Conservation (phyloP, 2,797 vertebrate genomes). For the Cichlasoma orientale region DNA sequence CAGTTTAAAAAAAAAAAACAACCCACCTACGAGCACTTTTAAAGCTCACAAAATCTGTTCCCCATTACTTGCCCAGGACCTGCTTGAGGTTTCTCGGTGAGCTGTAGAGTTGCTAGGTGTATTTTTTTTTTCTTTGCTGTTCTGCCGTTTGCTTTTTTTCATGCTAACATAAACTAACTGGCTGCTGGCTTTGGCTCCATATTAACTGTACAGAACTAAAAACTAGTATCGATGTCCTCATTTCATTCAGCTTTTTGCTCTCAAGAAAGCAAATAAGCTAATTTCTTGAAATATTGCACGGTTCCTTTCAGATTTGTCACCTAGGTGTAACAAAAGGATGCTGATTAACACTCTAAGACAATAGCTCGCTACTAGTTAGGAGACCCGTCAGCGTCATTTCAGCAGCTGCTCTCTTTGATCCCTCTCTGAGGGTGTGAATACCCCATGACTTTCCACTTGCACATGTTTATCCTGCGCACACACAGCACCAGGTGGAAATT, state of each 20-base stretch:
- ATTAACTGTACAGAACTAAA: neutral
- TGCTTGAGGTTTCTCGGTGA: neutral
- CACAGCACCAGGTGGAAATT: slow-evolving; percentile 57
- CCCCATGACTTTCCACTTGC: slow-evolving; percentile 33
- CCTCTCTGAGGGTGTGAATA: slow-evolving; percentile 5
- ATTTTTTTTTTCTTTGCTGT: neutral
- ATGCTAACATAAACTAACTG: neutral
- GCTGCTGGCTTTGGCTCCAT: neutral
- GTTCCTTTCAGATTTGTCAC: neutral
- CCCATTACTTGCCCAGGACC: neutral
- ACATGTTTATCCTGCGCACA: slow-evolving; percentile 35
- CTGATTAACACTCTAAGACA: slow-evolving; percentile 25
- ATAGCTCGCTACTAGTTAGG: slow-evolving; percentile 2
- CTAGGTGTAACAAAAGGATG: neutral
- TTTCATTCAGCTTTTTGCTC: neutral
- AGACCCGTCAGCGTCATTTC: slow-evolving; percentile 11
- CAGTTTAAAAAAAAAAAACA: neutral
- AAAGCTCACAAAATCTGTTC: neutral
- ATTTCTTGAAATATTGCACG: neutral
- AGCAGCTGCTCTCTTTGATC: slow-evolving; percentile 30
- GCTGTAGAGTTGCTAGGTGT: neutral
- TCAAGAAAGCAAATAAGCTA: neutral
- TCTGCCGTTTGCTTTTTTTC: neutral
- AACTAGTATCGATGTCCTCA: neutral
- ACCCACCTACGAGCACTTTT: neutral